Conservation (phyloP, 2,797 vertebrate species). For the Enteromius viviparus region DNA sequence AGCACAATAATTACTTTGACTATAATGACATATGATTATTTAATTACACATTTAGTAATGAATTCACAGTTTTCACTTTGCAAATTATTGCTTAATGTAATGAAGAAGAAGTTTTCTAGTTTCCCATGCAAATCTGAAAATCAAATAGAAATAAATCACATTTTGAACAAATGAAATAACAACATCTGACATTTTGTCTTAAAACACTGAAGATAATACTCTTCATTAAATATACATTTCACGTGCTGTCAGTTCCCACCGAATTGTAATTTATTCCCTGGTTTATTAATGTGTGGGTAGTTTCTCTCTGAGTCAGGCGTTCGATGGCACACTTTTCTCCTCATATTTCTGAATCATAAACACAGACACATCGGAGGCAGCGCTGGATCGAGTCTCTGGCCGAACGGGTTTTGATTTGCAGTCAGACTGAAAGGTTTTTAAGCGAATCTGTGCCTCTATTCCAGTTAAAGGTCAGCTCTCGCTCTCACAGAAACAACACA, state of each 20-base stretch:
- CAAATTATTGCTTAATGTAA: not conserved
- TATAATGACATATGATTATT: not conserved
- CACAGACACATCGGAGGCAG: not conserved
- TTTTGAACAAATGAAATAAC: not conserved
- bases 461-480: conserved; percentile 53
- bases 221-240: not conserved
- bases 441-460: not conserved
- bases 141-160: not conserved
- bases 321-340: not conserved
- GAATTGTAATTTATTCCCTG: not conserved
- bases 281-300: not conserved
- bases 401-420: not conserved
- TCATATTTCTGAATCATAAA: not conserved
- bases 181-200: not conserved
- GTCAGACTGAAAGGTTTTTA: conserved; percentile 11
- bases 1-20: not conserved
- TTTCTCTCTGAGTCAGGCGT: not conserved
- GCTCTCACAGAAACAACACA: not conserved
- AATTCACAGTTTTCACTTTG: not conserved
- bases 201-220: not conserved
- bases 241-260: not conserved
- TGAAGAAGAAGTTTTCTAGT: not conserved
- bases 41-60: not conserved
- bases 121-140: not conserved
- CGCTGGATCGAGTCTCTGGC: not conserved